Evolutionary conservation across 2,113 vertebrate genomes (phyloP), one percentile per base, ranked within the genome.

Genomic region (Equus quagga): DNA sequence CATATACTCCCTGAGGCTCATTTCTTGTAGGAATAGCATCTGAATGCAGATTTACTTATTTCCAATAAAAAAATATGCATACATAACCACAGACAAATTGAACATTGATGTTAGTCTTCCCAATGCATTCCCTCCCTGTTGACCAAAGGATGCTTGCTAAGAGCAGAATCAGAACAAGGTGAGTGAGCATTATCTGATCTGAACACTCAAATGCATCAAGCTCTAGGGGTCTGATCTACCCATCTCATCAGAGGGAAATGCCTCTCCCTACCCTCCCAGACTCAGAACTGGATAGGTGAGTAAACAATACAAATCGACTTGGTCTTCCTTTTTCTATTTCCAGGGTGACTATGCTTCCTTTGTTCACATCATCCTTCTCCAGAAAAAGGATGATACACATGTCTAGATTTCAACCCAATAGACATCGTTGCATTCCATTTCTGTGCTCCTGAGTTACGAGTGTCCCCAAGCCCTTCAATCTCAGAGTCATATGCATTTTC

Each of bases 21-120:
- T 90, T 96, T 93, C n/a, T 73, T 28, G 44, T 51, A 54, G n/a
- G 41, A 79, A 95, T 33, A n/a, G 72, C 21, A 65, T 70, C 13
- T 72, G 33, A 95, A 83, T 64, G 51, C 26, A 90, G 28, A 46
- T 78, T 85, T 88, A 70, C 26, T 93, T 90, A 44, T 70, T 88
- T 87, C 58, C 58, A 87, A 23, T 60, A 46, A 44, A 60, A 87
- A 60, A 24, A 51, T 51, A 51, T 14, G 14, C 12, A 54, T 12
- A 51, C 65, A 23, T 19, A 75, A 36, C 41, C 36, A 51, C 21
- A 54, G 24, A 24, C 36, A 96, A 70, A 93, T 8, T 82, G 65
- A 2, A 58, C 33, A 33, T 67, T 54, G 23, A 51, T 62, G 7
- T 33, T 49, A 44, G 21, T 69, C 49, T 58, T 69, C n/a, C 64